Evolutionary conservation across 2,797 vertebrate species (phyloP).

Genomic region (Loris lydekkerianus): DNA sequence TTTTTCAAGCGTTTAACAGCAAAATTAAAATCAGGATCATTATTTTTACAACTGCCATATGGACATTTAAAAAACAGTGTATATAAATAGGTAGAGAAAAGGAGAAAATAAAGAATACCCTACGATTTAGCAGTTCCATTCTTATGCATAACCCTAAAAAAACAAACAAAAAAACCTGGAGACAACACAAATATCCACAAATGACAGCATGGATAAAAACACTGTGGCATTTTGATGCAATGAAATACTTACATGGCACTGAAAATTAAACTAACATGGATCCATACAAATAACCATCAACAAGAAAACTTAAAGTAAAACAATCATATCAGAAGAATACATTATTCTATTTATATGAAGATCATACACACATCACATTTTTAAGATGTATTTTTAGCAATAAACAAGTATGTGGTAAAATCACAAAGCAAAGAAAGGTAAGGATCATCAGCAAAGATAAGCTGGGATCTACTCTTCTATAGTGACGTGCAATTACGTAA

Average conservation of each 20-base stretch:
- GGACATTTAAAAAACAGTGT: neutral
- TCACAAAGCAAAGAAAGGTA: conserved; percentile 32
- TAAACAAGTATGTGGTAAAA: neutral
- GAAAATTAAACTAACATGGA: conserved; percentile 21
- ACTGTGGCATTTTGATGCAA: neutral
- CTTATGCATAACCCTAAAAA: neutral
- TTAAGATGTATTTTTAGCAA: conserved; percentile 36
- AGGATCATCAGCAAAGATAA: conserved; percentile 33
- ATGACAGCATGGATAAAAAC: neutral
- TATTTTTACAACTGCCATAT: conserved; percentile 37
- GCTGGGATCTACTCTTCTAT: neutral
- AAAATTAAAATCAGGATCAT: conserved; percentile 51
- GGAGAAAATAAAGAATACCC: neutral
- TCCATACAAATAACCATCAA: neutral
- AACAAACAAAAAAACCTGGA: neutral
- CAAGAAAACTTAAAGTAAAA: neutral
- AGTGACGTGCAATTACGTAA: neutral
- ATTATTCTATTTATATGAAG: neutral
- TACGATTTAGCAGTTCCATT: neutral
- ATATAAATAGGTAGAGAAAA: conserved; percentile 2
- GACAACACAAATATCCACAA: conserved; percentile 25
- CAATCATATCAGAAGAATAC: conserved; percentile 6
- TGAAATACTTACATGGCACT: neutral
- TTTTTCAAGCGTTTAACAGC: conserved; percentile 33
- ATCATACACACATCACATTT: neutral